Evolutionary conservation across 1,140 invertebrate species (phyloP).

Genomic region (Drosophila tristis): DNA sequence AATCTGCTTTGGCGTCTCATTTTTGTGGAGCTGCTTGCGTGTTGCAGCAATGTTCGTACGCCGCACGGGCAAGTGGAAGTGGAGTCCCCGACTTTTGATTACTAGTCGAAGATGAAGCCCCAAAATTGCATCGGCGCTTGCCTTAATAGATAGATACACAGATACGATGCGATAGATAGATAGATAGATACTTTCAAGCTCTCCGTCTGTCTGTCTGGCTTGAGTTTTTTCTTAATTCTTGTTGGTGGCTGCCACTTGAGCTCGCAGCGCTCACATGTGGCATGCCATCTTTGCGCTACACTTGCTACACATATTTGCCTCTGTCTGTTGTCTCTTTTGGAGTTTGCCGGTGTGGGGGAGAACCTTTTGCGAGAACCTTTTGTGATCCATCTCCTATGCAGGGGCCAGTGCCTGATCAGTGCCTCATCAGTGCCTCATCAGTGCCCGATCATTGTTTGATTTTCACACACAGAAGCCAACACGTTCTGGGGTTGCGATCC

Average conservation of each 20-base stretch:
- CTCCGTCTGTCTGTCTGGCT: constrained; percentile 19
- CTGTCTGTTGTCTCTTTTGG: constrained; percentile 23
- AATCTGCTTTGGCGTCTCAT: constrained; percentile 74
- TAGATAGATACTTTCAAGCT: constrained; percentile 70
- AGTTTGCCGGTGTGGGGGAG: constrained; percentile 9
- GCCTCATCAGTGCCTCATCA: constrained; percentile 44
- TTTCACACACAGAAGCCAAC: constrained; percentile 64
- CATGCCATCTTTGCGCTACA: constrained; percentile 42
- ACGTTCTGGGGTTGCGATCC: constrained; percentile 57
- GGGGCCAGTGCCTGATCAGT: constrained; percentile 40
- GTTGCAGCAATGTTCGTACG: constrained; percentile 69
- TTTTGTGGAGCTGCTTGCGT: constrained; percentile 55
- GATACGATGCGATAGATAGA: constrained; percentile 5
- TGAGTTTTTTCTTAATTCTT: constrained; percentile 10
- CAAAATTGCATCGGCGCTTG: constrained; percentile 43
- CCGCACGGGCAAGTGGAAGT: constrained; percentile 52
- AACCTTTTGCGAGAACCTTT: constrained; percentile 45
- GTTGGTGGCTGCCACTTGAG: constrained; percentile 60
- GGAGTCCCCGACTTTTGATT: constrained; percentile 63
- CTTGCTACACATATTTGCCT: constrained; percentile 41
- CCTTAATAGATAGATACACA: constrained; percentile 34
- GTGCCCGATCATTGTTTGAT: constrained; percentile 51
- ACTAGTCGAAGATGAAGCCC: constrained; percentile 61
- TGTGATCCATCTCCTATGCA: constrained; percentile 46
- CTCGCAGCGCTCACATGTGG: constrained; percentile 65